Conservation (phyloP, 2,113 vertebrate species). For the Pangasianodon gigas region DNA sequence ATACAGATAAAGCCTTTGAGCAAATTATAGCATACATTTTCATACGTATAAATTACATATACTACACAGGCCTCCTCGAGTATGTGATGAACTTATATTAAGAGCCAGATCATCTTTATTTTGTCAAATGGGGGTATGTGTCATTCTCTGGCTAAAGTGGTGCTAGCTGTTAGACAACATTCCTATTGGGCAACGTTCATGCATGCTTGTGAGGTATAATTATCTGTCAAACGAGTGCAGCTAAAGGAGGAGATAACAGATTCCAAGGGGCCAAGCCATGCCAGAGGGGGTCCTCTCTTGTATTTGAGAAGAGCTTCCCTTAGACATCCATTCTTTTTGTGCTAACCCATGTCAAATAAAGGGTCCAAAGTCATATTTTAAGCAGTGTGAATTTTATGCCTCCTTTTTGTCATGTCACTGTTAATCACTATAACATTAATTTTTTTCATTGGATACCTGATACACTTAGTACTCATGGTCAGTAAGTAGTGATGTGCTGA, state of each 20-base stretch:
- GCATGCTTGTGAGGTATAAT: conserved; percentile 56
- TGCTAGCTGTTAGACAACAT: conserved; percentile 6
- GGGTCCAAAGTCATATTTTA: background rate
- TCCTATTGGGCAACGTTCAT: conserved; percentile 1
- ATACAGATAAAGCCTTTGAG: background rate
- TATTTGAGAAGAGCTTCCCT: background rate
- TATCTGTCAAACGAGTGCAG: conserved; percentile 59
- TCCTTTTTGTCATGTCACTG: background rate
- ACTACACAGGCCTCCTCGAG: background rate
- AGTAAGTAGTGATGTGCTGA: background rate
- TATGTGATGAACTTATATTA: background rate
- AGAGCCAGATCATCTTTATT: conserved; percentile 8
- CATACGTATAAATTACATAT: background rate
- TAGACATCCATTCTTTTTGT: background rate
- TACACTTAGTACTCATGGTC: background rate
- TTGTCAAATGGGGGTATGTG: background rate
- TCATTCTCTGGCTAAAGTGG: conserved; percentile 9
- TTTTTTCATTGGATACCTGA: background rate
- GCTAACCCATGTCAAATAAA: background rate
- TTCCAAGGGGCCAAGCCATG: background rate
- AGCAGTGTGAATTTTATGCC: background rate
- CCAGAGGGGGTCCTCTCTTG: background rate
- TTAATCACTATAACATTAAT: background rate
- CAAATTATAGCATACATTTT: background rate
- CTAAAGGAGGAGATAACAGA: conserved; percentile 51